Evolutionary conservation across 2,888 invertebrate species (phyloP).

Genomic region (Cosmia trapezina): DNA sequence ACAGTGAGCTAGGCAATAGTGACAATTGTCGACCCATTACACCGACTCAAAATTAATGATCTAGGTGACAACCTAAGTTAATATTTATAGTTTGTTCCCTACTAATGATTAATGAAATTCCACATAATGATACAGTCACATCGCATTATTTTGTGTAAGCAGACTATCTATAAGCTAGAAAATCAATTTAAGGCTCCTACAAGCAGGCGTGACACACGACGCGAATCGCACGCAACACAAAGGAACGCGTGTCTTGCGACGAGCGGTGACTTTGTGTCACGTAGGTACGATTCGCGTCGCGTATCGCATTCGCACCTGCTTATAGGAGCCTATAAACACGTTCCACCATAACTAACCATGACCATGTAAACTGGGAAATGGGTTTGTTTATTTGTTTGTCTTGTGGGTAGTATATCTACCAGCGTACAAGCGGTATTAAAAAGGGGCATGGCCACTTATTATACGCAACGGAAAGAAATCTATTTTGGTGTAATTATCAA

Average conservation of each 20-base stretch:
- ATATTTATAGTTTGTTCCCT: slow-evolving; percentile 19
- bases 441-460: background rate
- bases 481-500: background rate
- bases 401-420: no score
- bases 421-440: no score
- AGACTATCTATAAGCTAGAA: background rate
- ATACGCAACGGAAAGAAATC: background rate
- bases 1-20: no score
- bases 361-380: background rate
- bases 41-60: slow-evolving; percentile 27
- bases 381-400: background rate
- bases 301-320: no score
- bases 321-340: no score
- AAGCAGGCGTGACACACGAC: no score
- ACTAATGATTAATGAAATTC: background rate
- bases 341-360: background rate
- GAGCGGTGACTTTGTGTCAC: no score
- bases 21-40: slow-evolving; percentile 10
- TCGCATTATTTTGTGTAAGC: background rate
- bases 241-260: no score
- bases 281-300: no score
- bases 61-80: slow-evolving; percentile 28
- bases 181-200: no score
- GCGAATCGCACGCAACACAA: no score
- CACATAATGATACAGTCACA: background rate